A percentile compares a stretch with the other conserved stretches of the same genome.
phyloP scores from a whole-genome alignment of 2,888 invertebrate species.

The Dioctria linearis region DNA sequence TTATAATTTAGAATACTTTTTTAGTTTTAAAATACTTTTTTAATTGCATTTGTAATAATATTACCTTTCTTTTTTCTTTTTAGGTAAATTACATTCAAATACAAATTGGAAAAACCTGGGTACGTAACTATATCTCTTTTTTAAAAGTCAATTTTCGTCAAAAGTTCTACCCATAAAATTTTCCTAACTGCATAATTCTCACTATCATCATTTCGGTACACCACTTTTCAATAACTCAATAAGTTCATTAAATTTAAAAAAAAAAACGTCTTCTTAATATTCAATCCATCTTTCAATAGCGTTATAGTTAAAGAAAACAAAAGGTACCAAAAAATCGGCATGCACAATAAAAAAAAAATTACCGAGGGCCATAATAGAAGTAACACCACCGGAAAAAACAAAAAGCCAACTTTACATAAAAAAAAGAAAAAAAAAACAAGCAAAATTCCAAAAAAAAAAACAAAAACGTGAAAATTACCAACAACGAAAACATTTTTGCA shows the following conservation, averaged over 20 bases:
- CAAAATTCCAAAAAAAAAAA: conserved; percentile 1
- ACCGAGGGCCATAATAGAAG: conserved; percentile 13
- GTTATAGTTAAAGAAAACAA: not conserved
- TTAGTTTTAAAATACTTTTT: too few species aligned
- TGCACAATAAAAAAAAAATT: not conserved
- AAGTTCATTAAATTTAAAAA: conserved; percentile 13
- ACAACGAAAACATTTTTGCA: conserved; percentile 33
- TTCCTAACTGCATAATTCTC: not conserved
- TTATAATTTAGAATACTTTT: too few species aligned
- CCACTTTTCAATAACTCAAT: conserved; percentile 30
- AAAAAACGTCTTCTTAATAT: conserved; percentile 14
- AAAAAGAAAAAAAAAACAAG: not conserved
- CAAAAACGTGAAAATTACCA: conserved; percentile 22
- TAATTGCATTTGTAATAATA: too few species aligned
- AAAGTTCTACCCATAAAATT: too few species aligned
- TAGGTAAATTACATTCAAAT: too few species aligned
- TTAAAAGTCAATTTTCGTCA: not conserved
- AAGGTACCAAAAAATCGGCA: not conserved
- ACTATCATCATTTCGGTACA: not conserved
- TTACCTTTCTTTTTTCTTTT: too few species aligned
- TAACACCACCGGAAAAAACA: conserved; percentile 26
- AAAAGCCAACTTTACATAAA: not conserved
- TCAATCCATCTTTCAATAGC: not conserved
- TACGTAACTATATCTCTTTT: too few species aligned
- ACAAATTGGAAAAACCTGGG: too few species aligned